phyloP scores from a whole-genome alignment of 1,140 invertebrate genomes.

The Chironomus tepperi region DNA sequence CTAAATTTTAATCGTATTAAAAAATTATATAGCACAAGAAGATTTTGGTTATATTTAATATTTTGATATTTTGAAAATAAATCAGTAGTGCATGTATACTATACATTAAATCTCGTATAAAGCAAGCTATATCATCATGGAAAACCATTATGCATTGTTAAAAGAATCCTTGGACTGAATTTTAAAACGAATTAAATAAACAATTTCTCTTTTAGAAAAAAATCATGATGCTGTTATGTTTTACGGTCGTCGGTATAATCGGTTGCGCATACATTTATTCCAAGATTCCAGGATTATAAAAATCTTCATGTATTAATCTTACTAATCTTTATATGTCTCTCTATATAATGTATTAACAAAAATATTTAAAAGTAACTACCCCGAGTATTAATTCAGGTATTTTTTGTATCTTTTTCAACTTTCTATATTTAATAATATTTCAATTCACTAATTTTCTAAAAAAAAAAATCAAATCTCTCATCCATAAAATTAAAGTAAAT shows the following conservation, averaged over 20 bases:
- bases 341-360: neutral
- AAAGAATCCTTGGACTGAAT: no score
- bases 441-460: no score
- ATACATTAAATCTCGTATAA: no score
- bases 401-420: neutral
- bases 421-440: neutral
- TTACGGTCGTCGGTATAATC: conserved; percentile 6
- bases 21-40: no score
- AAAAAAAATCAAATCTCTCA: neutral
- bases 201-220: neutral
- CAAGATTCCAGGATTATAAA: neutral
- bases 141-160: no score
- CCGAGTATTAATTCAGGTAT: conserved; percentile 2
- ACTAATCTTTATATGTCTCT: conserved; percentile 4
- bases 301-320: neutral
- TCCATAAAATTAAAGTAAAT: neutral
- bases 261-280: conserved; percentile 7
- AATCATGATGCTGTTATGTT: conserved; percentile 1
- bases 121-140: no score
- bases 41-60: no score
- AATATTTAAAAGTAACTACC: neutral
- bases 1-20: no score
- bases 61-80: no score
- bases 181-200: neutral
- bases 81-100: no score